Evolutionary conservation across 1,140 invertebrate genomes (phyloP).

Genomic region (Lamellibrachia luymesi): DNA sequence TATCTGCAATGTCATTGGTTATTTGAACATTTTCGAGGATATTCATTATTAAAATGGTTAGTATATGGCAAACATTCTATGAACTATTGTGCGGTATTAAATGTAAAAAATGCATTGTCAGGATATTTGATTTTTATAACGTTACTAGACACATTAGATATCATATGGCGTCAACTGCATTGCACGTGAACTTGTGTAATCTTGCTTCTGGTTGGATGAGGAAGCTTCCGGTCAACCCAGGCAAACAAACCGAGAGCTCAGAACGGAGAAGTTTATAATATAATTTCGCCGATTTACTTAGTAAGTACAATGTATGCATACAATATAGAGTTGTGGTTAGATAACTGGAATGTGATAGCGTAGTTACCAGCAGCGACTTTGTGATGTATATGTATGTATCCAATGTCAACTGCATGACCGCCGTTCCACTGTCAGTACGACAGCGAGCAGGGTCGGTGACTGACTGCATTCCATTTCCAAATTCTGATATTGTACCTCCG

Average conservation of each 20-base stretch:
- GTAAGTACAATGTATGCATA: background rate
- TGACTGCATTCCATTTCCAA: background rate
- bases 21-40: background rate
- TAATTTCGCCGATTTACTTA: background rate
- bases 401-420: background rate
- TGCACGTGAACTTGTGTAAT: background rate
- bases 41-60: background rate
- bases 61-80: background rate
- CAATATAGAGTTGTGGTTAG: background rate
- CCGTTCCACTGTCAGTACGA: background rate
- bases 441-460: background rate
- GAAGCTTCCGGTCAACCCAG: background rate
- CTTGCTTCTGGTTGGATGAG: background rate
- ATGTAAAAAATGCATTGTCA: background rate
- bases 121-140: background rate
- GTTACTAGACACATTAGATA: background rate
- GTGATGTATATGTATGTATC: background rate
- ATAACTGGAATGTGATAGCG: background rate
- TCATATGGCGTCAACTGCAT: background rate
- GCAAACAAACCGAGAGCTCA: background rate
- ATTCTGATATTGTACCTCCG: background rate
- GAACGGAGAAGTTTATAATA: background rate
- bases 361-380: background rate
- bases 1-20: background rate
- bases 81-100: background rate